Evolutionary conservation across 2,888 invertebrate genomes (phyloP), one percentile per base, ranked within the genome.

Genomic region (Harpalus rubripes): DNA sequence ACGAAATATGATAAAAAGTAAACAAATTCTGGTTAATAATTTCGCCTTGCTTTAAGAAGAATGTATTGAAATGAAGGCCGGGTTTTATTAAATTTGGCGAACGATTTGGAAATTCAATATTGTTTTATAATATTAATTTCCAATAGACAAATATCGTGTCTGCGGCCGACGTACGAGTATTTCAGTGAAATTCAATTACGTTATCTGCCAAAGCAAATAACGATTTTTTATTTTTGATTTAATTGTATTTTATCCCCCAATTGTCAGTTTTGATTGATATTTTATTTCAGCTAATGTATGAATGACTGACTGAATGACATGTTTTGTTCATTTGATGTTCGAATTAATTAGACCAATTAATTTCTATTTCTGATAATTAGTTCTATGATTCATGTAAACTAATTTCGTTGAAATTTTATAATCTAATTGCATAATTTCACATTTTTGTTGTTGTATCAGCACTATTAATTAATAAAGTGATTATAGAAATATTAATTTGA

Each of bases 161-260:
- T 68, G 68, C 39, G 68, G 68, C 15, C 39, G 68, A 68, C 68
- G 32, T 39, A 68, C 68, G 22, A 68, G 68, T 68, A 32, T 39
- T 68, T 32, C 5, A 63, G 39, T 68, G 32, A 39, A 68, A 68
- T 39, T 68, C 68, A 68, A 68, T 68, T 68, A 68, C 39, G 68
- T 68, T 68, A 68, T 68, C 68, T 68, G 68, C 68, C 68, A 68
- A 68, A 68, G 68, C 68, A 68, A 68, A 68, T 68, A 68, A 68
- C 39, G 68, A 68, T 68, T 68, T 68, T 68, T 68, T 68, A 68
- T 68, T 68, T 68, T 68, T 68, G 68, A 68, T 32, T 68, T 39
- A 68, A 68, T 68, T 68, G 68, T 32, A 68, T 68, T 63, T 68
- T 68, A 68, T 68, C 68, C 32, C 15, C 39, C 68, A 68, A 68